Evolutionary conservation across 2,113 vertebrate genomes (phyloP).

Genomic region (Oryzias melastigma): DNA sequence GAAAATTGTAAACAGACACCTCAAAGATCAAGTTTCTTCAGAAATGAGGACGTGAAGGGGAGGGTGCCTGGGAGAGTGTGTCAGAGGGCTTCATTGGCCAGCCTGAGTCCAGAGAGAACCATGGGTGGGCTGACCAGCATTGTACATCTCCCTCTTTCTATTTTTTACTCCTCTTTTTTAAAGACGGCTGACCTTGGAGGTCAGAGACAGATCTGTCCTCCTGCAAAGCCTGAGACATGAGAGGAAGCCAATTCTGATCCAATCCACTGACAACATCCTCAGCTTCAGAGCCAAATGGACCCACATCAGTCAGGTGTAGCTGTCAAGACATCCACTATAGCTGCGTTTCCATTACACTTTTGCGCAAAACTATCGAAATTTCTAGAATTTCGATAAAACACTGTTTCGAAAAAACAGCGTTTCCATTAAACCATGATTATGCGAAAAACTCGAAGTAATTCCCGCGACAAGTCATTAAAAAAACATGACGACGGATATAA

Average conservation of each 20-base stretch:
- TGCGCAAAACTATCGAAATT: too few relatives aligned
- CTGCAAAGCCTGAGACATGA: conserved; percentile 1
- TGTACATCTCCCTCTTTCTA: conserved; percentile 34
- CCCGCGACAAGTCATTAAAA: too few relatives aligned
- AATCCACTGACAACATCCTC: conserved; percentile 12
- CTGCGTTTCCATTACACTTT: too few relatives aligned
- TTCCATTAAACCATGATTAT: too few relatives aligned
- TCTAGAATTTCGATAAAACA: too few relatives aligned
- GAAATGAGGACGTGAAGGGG: conserved; percentile 32
- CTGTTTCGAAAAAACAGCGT: too few relatives aligned
- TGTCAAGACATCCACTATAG: background rate
- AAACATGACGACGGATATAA: too few relatives aligned
- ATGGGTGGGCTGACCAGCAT: conserved; percentile 15
- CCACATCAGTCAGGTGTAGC: background rate
- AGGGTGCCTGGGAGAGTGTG: conserved; percentile 20
- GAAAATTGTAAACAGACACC: conserved; percentile 68
- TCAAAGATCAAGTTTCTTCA: conserved; percentile 68
- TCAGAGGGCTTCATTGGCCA: conserved; percentile 57
- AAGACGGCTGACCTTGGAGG: conserved; percentile 14
- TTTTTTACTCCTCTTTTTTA: conserved; percentile 22
- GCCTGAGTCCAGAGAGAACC: conserved; percentile 34
- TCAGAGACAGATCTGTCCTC: conserved; percentile 20
- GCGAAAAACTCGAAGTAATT: too few relatives aligned
- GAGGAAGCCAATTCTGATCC: conserved; percentile 10
- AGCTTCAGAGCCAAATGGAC: background rate